Conservation (phyloP, 2,888 invertebrate genomes). For the Sisyra terminalis region DNA sequence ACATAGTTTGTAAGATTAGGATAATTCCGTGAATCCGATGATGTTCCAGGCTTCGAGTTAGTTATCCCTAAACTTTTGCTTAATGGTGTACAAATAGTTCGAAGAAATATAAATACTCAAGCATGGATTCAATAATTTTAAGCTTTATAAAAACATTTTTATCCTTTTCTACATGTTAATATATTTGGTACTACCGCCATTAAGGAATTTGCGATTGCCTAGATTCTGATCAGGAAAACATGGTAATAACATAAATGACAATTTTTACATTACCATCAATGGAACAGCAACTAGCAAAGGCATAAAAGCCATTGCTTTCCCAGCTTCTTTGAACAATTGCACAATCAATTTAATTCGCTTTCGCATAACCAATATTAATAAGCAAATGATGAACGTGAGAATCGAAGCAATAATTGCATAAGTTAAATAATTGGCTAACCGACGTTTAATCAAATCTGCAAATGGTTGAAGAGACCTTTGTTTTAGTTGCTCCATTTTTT, state of each 20-base stretch:
- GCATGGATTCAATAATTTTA: too few relatives aligned
- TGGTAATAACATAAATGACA: constrained; percentile 3
- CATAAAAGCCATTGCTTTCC: constrained; percentile 44
- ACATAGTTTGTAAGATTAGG: too few relatives aligned
- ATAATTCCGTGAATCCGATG: too few relatives aligned
- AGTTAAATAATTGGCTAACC: constrained; percentile 28
- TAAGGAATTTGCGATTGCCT: too few relatives aligned
- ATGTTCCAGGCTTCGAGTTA: too few relatives aligned
- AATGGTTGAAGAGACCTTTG: constrained; percentile 1
- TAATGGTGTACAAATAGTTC: too few relatives aligned
- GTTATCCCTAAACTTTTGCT: too few relatives aligned
- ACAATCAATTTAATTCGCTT: constrained; percentile 43
- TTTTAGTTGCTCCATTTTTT: constrained; percentile 14
- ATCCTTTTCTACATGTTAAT: too few relatives aligned
- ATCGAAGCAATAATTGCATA: constrained; percentile 42
- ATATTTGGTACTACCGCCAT: too few relatives aligned
- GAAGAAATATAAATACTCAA: too few relatives aligned
- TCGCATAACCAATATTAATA: constrained; percentile 40
- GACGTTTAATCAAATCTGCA: constrained; percentile 19
- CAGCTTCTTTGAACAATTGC: constrained; percentile 46
- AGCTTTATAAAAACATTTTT: too few relatives aligned
- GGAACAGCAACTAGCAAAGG: constrained; percentile 42
- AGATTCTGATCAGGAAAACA: too few relatives aligned
- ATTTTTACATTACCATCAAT: constrained; percentile 31
- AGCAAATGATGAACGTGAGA: constrained; percentile 34